Base-by-base conservation (phyloP, 2,797 vertebrate genomes). In the Sebastes reedi region DNA sequence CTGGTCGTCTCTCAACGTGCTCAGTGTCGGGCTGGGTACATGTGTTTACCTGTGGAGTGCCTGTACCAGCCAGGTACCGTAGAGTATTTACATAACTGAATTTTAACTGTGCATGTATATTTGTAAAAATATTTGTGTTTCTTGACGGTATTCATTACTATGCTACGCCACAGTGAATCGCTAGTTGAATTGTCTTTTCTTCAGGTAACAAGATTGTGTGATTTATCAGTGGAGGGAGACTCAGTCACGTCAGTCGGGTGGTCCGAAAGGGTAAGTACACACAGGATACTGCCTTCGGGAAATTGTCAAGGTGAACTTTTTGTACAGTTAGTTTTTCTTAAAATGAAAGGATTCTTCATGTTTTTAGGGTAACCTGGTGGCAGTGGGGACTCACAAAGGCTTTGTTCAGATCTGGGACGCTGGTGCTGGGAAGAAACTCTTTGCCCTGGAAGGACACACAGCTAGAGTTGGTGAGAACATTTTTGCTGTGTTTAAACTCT, bases 41-140 rank as follows among this genome's bases (percentile, higher is more conserved):
- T 99, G 98, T 6, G 97, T 99, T 56, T 99, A 98, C 84, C 94
- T 99, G 6, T 99, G 98, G 98, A 99, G 98, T 0, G 98, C 98
- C 72, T 99, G 98, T 83, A 99, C 98, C 4, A 99, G 98, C 91
- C 98, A 98, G 95, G 97, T 97, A 75, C 8, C 30, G n/a, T 8
- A 65, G 10, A 22, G 10, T 60, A 22, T n/a, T 16, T 62, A 18
- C 27, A 32, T 9, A 50, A 66, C 30, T n/a, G 25, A 16, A 32
- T 72, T 30, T 22, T 2, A 68, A 68, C 36, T 71, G 24, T 13
- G 4, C n/a, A 16, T 69, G 4, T 34, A n/a, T 34, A 27, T 55
- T 30, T 55, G 16, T 32, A 32, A 22, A n/a, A 67, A 18, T 6
- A 7, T 8, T 24, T 70, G 20, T 72, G 20, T 72, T 55, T 78